Base-by-base conservation (phyloP, 92 coral and sea anemone species). In the Nematostella vectensis region DNA sequence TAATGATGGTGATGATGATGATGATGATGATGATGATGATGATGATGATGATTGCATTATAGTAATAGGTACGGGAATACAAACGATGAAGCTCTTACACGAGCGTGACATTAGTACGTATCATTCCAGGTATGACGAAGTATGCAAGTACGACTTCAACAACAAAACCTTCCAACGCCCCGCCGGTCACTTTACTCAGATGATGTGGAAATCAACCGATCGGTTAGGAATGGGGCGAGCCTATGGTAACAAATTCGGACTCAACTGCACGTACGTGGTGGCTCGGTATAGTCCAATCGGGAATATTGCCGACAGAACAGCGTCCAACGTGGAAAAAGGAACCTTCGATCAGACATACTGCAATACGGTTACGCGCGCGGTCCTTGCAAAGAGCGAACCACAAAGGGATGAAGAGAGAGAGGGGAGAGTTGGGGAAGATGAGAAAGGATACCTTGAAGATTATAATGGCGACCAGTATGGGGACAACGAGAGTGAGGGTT, bases 201-300 rank as follows among this genome's bases (percentile, higher is more conserved):
- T 89, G 22, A 84, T 89, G 22, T 89, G 97, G 97, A 89, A 89
- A 54, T 72, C 87, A 0, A 77, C 88, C 6, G 57, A 55, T 2
- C 87, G 79, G 28, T 45, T 85, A 2, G 97, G 97, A 11, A 65
- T 89, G 3, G 97, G 95, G 0, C 66, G 62, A 31, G 97, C 91
- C 1, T 62, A 40, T 15, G 97, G 97, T 15, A 63, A 65, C 3
- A 81, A 80, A 49, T 83, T 81, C 69, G 91, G 81, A 8, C 85
- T 89, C 95, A 89, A 77, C 21, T 89, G 97, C 36, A 74, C 94
- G 0, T 89, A 67, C 31, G 80, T 89, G 21, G 97, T 89, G n/a
- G 97, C 94, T 27, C 66, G 97, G 52, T 89, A 89, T 61, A 59
- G 73, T 49, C 89, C 75, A 0, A 65, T 71, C 50, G 97, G 95